A percentile compares a stretch with the other conserved stretches of the same genome.
Conservation (phyloP, 2,888 invertebrate genomes). For the Sphaerolaimus hirsutus region DNA sequence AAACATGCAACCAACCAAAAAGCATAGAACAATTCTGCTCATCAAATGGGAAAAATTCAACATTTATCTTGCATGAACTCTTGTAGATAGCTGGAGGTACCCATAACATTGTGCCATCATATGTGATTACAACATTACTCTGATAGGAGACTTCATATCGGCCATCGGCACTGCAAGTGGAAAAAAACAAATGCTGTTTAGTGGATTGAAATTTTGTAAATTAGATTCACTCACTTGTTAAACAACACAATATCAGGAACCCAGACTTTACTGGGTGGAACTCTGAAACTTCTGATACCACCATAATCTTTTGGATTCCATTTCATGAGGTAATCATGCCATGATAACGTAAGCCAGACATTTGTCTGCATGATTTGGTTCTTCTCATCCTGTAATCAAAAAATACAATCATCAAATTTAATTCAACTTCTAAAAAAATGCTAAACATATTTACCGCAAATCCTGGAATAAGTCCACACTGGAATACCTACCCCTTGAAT, state of each 20-base stretch:
- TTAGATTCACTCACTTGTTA: slow-evolving; percentile 16
- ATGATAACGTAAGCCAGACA: slow-evolving; percentile 24
- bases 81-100: slow-evolving; percentile 98
- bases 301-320: slow-evolving; percentile 31
- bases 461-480: neutral
- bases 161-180: slow-evolving; percentile 63
- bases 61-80: slow-evolving; percentile 95
- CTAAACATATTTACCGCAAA: neutral
- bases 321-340: slow-evolving; percentile 26
- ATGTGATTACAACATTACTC: slow-evolving; percentile 86
- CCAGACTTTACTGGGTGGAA: slow-evolving; percentile 30
- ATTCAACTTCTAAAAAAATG: neutral
- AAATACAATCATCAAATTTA: slow-evolving; percentile 2
- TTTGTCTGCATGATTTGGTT: slow-evolving; percentile 27
- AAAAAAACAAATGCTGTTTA: neutral
- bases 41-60: slow-evolving; percentile 83
- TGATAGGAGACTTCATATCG: slow-evolving; percentile 98
- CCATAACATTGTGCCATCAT: slow-evolving; percentile 82
- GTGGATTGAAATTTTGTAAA: neutral
- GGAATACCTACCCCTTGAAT: too few species aligned
- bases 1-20: slow-evolving; percentile 14
- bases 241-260: slow-evolving; percentile 33
- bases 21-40: slow-evolving; percentile 19
- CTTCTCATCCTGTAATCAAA: slow-evolving; percentile 21
- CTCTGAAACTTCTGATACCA: slow-evolving; percentile 27